Percentiles rank a stretch among this genome's conserved stretches.
These are phyloP conservation scores for Phoebastria nigripes DNA, from an alignment of 2,797 vertebrate species.

Conservation along the genomic window DNA sequence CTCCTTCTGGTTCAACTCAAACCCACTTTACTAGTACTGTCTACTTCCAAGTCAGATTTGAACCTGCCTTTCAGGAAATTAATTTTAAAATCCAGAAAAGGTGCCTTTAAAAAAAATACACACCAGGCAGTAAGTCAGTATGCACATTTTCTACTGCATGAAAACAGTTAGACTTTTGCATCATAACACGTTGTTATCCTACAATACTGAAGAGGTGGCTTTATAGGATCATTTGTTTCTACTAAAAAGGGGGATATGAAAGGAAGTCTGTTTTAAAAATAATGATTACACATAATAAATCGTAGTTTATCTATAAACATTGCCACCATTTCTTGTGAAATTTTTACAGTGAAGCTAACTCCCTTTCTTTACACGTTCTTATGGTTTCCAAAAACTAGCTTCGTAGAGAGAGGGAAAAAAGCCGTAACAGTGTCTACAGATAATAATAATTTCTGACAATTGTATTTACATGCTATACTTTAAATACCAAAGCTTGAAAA, in stretches of 20 bases:
- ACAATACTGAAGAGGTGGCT: neutral
- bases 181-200: neutral
- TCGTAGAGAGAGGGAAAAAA: neutral
- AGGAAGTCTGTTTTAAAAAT: neutral
- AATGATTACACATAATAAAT: neutral
- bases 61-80: slow-evolving; percentile 10
- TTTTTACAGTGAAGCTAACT: neutral
- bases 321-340: neutral
- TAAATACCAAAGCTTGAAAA: neutral
- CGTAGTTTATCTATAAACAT: neutral
- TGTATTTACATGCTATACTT: neutral
- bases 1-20: neutral
- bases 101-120: neutral
- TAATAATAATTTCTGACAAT: neutral
- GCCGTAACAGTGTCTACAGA: neutral
- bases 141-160: neutral
- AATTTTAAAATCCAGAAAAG: neutral
- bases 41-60: neutral
- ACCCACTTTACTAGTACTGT: neutral
- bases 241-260: neutral
- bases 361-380: neutral
- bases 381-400: neutral
- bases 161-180: neutral
- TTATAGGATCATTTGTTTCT: neutral
- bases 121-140: neutral